A percentile compares a stretch with the other conserved stretches of the same genome.
These are phyloP conservation scores for Gandaritis pyraliata DNA, from an alignment of 2,888 invertebrate genomes.

Conservation along the genomic window DNA sequence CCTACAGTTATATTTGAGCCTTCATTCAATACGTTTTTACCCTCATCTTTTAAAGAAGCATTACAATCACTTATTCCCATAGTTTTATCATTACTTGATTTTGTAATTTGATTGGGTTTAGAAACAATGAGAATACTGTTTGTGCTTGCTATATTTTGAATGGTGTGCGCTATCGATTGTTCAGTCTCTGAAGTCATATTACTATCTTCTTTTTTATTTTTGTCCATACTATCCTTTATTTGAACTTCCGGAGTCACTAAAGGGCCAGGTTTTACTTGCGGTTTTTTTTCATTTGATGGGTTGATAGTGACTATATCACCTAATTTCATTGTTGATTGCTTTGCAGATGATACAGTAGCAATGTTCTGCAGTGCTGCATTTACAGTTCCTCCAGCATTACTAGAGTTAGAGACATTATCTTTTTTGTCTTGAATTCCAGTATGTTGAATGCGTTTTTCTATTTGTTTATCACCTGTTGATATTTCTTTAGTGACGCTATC, in stretches of 20 bases:
- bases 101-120: neutral
- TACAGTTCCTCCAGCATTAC: constrained; percentile 1
- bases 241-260: neutral
- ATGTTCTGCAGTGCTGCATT: constrained; percentile 7
- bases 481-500: constrained; percentile 14
- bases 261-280: constrained; percentile 15
- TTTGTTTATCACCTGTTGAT: constrained; percentile 5
- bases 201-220: constrained; percentile 2
- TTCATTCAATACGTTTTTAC: neutral
- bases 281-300: constrained; percentile 13
- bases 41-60: constrained; percentile 7
- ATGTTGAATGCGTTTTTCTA: neutral
- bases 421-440: constrained; percentile 9
- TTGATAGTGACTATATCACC: constrained; percentile 7
- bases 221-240: neutral
- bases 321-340: constrained; percentile 4
- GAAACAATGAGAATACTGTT: neutral
- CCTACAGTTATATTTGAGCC: constrained; percentile 4
- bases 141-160: constrained; percentile 5
- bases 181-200: neutral
- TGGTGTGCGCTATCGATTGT: neutral
- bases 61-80: neutral
- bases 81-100: constrained; percentile 9
- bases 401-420: constrained; percentile 6
- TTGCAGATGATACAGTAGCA: constrained; percentile 9